phyloP scores from a whole-genome alignment of 1,140 invertebrate genomes.

The Drosophila mojavensis region DNA sequence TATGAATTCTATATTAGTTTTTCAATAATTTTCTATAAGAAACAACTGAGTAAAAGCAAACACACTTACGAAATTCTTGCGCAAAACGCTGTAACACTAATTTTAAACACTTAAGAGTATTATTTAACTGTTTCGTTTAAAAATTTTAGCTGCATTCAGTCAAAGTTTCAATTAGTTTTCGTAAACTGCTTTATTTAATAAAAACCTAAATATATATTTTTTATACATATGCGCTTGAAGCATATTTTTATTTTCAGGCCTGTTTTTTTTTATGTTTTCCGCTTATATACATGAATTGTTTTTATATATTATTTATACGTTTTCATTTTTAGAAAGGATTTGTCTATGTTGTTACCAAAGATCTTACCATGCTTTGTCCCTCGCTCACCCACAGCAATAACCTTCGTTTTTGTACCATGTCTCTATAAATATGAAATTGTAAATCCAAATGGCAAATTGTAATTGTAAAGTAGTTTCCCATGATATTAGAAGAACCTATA shows the following conservation, averaged over 20 bases:
- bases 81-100: conserved; percentile 55
- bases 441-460: conserved; percentile 44
- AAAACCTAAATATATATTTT: conserved; percentile 55
- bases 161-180: conserved; percentile 64
- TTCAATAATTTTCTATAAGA: conserved; percentile 61
- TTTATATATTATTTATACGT: background rate
- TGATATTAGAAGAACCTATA: conserved; percentile 56
- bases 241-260: conserved; percentile 22
- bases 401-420: conserved; percentile 42
- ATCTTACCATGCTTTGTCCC: conserved; percentile 6
- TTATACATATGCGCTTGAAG: conserved; percentile 49
- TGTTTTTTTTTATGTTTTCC: conserved; percentile 28
- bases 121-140: conserved; percentile 54
- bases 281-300: background rate
- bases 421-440: conserved; percentile 51
- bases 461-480: conserved; percentile 64
- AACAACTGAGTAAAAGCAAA: conserved; percentile 33
- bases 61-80: conserved; percentile 27
- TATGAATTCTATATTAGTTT: conserved; percentile 48
- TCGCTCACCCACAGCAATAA: conserved; percentile 4
- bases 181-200: conserved; percentile 69
- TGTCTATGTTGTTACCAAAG: conserved; percentile 23
- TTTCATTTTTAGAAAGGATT: conserved; percentile 33
- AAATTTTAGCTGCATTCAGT: conserved; percentile 64
- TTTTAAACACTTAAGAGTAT: conserved; percentile 59